Base-by-base conservation (phyloP, 2,797 vertebrate species). In the Arctocebus calabarensis region DNA sequence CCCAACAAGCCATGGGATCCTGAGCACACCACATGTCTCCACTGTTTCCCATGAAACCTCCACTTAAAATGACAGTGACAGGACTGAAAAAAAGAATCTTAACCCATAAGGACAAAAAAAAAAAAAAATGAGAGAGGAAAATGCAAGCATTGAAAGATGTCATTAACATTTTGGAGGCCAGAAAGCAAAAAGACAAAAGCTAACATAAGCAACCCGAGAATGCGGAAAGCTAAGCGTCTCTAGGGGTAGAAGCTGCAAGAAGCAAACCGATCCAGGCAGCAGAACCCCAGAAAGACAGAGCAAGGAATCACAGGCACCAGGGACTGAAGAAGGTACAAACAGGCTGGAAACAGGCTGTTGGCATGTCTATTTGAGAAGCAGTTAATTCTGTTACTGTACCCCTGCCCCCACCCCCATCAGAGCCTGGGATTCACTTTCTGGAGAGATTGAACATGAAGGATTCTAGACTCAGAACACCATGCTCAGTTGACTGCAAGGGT, bases 151-250 rank as follows among this genome's bases (percentile, higher is more conserved):
- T 68, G 27, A 88, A 94, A 74, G n/a, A 62, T 75, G 64, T 88
- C 73, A 73, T 96, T 92, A 93, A 91, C 81, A 78, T 68, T 92
- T 86, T 92, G 64, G 89, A 92, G 91, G n/a, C 48, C 59, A 55
- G 83, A 82, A 95, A 90, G 48, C 62, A 95, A 94, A 64, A 19
- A 81, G 79, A 90, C 29, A 70, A 82, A 92, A 90, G n/a, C 62
- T 71, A 84, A 94, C 77, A 88, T 52, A 88, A 52, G 71, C 77
- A 32, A 37, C 45, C 37, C 2, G 34, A 88, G 27, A 45, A 68
- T 73, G 43, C 68, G 59, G 57, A 27, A 94, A 94, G 57, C 62
- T 45, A 37, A 88, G 25, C 43, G 29, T 61, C 40, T 57, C 0
- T 77, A 32, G 32, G 29, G 5, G 9, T 45, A 82, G 66, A 82